Evolutionary conservation across 2,113 vertebrate genomes (phyloP).

Genomic region (Vulpes vulpes): DNA sequence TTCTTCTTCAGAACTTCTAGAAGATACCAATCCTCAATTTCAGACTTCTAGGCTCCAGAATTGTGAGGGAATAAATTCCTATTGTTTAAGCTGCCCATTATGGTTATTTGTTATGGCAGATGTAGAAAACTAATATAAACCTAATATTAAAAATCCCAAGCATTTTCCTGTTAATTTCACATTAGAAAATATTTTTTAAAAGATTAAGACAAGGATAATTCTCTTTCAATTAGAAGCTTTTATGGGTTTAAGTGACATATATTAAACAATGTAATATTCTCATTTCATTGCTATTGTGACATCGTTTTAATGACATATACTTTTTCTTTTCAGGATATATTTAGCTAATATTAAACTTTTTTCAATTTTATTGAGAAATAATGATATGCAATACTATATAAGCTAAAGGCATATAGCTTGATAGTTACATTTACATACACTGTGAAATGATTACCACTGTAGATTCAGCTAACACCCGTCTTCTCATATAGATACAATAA

Average conservation of each 20-base stretch:
- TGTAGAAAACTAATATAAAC: not conserved
- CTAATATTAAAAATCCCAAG: not conserved
- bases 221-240: not conserved
- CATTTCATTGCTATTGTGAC: not conserved
- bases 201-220: not conserved
- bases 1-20: not conserved
- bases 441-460: not conserved
- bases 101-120: not conserved
- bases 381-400: not conserved
- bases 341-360: not conserved
- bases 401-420: not conserved
- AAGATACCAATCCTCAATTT: not conserved
- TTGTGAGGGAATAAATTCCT: not conserved
- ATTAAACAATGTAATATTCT: not conserved
- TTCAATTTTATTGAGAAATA: not conserved
- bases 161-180: not conserved
- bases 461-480: not conserved
- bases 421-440: not conserved
- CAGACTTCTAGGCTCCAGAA: not conserved
- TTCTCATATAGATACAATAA: not conserved
- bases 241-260: not conserved
- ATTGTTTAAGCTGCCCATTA: not conserved
- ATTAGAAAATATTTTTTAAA: not conserved
- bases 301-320: not conserved
- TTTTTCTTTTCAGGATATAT: not conserved